Base-by-base conservation (phyloP, 2,113 vertebrate genomes). In the Scalopus aquaticus region DNA sequence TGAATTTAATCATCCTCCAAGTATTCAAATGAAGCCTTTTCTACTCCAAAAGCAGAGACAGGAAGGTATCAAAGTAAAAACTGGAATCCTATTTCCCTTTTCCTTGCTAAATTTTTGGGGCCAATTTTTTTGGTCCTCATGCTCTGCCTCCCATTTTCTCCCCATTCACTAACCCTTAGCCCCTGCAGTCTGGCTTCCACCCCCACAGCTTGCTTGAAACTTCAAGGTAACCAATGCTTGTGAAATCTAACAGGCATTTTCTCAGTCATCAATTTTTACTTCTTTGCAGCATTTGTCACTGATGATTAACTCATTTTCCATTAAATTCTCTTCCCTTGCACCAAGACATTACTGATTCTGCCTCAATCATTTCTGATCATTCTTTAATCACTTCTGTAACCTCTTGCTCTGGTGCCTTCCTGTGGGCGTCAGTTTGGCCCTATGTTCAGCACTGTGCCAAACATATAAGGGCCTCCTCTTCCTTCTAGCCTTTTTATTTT, bases 1-100 rank as follows among this genome's bases (percentile, higher is more conserved):
- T 94, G 78, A 86, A 78, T 97, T 97, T 84, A 56, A 84, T 95
- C 76, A n/a, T 93, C 86, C 94, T 96, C 87, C 51, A 94, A 85
- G 56, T 80, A 69, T 77, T 90, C 65, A 86, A 79, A 84, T 13
- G 49, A 65, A 54, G 9, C 12, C 51, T 17, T 91, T 37, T 42
- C 22, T 80, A 13, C 42, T 37, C 42, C 19, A 51, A 76, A 90
- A 35, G 37, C 12, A 84, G 77, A n/a, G 49, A 30, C 44, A 39
- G 44, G 54, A 74, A 74, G 22, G 22, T 74, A 8, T 46, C 67
- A 76, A 24, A 73, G 72, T 56, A 15, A 72, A 83, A 72, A 17
- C 26, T 19, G 8, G n/a, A 70, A 28, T 13, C 5, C 8, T 65
- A 20, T 49, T 32, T 84, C 69, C 30, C 16, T 65, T 78, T 65